Conservation (phyloP, 2,797 vertebrate species). For the Coracias cyanogaster region DNA sequence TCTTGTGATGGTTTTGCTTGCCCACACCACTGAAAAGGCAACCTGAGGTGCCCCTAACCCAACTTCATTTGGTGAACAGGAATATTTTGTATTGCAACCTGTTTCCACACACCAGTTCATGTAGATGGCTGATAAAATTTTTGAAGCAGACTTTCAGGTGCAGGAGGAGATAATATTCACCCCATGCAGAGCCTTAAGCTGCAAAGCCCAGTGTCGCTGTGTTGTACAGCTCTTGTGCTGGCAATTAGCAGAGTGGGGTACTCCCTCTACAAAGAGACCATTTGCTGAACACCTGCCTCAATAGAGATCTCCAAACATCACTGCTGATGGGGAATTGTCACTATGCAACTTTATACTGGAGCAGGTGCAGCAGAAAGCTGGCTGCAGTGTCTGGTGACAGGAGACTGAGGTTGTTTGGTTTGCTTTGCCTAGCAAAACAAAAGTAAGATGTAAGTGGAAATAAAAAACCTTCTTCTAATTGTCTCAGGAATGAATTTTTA, state of each 20-base stretch:
- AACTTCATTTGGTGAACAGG: not conserved
- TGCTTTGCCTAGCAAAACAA: slow-evolving; percentile 35
- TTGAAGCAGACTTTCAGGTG: not conserved
- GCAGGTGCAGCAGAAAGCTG: slow-evolving; percentile 62
- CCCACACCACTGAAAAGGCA: not conserved
- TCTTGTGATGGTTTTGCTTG: not conserved
- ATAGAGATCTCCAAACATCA: slow-evolving; percentile 68
- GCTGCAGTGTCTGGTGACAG: slow-evolving; percentile 40
- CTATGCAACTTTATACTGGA: slow-evolving; percentile 57
- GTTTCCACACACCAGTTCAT: not conserved
- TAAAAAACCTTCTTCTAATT: not conserved
- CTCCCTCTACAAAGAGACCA: slow-evolving; percentile 3
- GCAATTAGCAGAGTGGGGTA: slow-evolving; percentile 18
- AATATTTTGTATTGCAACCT: not conserved
- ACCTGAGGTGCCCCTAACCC: not conserved
- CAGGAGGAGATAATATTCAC: not conserved
- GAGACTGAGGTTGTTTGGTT: slow-evolving; percentile 15
- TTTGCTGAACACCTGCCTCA: slow-evolving; percentile 66
- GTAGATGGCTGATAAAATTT: not conserved
- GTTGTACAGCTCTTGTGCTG: not conserved
- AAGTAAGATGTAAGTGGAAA: slow-evolving; percentile 9
- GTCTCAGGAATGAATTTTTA: not conserved
- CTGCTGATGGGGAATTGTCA: slow-evolving; percentile 45
- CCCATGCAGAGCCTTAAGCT: not conserved
- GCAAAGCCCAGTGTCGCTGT: not conserved